Conservation (phyloP, 2,888 invertebrate species). For the Amiota communis region DNA sequence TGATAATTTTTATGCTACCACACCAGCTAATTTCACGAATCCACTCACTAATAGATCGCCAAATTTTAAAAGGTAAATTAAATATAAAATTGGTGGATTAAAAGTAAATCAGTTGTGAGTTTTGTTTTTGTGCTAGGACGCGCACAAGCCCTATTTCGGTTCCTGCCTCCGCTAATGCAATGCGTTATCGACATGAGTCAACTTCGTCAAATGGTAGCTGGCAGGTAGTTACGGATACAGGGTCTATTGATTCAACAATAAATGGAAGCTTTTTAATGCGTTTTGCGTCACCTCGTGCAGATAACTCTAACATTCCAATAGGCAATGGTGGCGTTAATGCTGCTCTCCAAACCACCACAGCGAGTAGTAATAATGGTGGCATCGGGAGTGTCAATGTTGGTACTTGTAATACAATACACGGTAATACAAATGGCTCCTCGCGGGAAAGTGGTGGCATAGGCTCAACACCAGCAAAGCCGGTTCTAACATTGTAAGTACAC, state of each 20-base stretch:
- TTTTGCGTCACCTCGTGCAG: slow-evolving; percentile 50
- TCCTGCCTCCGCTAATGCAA: slow-evolving; percentile 72
- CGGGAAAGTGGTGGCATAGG: slow-evolving; percentile 45
- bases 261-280: slow-evolving; percentile 67
- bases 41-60: slow-evolving; percentile 69
- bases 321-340: slow-evolving; percentile 54
- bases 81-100: neutral
- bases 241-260: slow-evolving; percentile 74
- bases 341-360: slow-evolving; percentile 51
- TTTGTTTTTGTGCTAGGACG: slow-evolving; percentile 47
- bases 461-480: slow-evolving; percentile 47
- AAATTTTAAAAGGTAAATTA: slow-evolving; percentile 68
- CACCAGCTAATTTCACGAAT: slow-evolving; percentile 50
- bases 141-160: slow-evolving; percentile 80
- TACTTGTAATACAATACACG: slow-evolving; percentile 54
- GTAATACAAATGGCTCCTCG: slow-evolving; percentile 62
- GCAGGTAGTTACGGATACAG: slow-evolving; percentile 81
- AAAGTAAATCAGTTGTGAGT: neutral
- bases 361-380: slow-evolving; percentile 31
- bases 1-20: slow-evolving; percentile 65
- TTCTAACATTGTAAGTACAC: slow-evolving; percentile 52
- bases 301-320: slow-evolving; percentile 55
- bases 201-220: slow-evolving; percentile 79
- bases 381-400: slow-evolving; percentile 42
- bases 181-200: slow-evolving; percentile 77